Evolutionary conservation across 2,797 vertebrate species (phyloP), one percentile per base, ranked within the genome.

Genomic region (Smutsia gigantea): DNA sequence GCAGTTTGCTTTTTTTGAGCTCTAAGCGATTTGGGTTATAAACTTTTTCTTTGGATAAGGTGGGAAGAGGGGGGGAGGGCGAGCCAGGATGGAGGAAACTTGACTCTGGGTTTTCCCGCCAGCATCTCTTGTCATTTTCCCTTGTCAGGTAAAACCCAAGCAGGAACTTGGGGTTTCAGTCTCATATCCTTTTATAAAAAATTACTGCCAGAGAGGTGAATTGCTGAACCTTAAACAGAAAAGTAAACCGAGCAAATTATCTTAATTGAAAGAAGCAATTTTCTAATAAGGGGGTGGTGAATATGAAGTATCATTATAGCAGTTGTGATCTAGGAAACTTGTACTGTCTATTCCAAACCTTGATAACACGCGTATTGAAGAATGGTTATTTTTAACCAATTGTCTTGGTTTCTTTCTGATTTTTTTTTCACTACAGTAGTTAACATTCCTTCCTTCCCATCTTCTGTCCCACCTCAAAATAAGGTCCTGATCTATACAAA

Each of bases 31-130:
- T 59, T 66, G 69, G 64, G 37, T 88, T 94, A 1, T 59, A 10
- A 88, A 88, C 88, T 97, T 93, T 87, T 23, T 49, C 29, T 87
- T 89, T n/a, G 78, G n/a, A 23, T 87, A 19, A 61, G 94, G 61
- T 74, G 83, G 63, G 53, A 8, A 55, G 79, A 57, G n/a, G n/a
- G 74, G 19, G 31, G 13, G 74, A 69, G 69, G 94, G 66, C 95
- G 82, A 81, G 46, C 21, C 46, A 1, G 74, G 42, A 31, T n/a
- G 74, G 46, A 66, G 87, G 90, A 85, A 95, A 93, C 90, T 88
- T 82, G 90, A 46, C 81, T 84, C 2, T 27, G 69, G 92, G 64
- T 94, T 98, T 98, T 97, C 97, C 97, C 97, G 97, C 97, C 97
- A 93, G 97, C 97, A 86, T 96, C 96, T 46, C 93, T 29, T 95